phyloP scores from a whole-genome alignment of 2,797 vertebrate genomes.

The Caiman crocodilus region DNA sequence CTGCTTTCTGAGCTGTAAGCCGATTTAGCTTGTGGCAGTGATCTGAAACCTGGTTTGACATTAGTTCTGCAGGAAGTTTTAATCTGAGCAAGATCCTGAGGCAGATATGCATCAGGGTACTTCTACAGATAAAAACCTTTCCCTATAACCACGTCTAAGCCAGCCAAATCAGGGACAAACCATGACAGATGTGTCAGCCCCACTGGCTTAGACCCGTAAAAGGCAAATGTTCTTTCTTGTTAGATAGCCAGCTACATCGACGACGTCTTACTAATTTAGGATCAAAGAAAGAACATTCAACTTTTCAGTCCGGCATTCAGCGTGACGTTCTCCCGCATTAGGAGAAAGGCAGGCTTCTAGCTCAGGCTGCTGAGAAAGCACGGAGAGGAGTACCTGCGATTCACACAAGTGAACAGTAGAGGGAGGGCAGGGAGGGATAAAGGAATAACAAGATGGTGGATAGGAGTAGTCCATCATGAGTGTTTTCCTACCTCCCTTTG shows the following conservation, averaged over 20 bases:
- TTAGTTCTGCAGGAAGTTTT: constrained; percentile 64
- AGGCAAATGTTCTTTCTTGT: background rate
- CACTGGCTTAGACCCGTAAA: background rate
- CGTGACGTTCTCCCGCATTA: constrained; percentile 14
- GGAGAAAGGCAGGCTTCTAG: background rate
- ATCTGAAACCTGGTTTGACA: constrained; percentile 45
- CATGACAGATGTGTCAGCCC: background rate
- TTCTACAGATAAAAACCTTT: constrained; percentile 34
- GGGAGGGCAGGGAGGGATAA: constrained; percentile 62
- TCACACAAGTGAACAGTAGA: constrained; percentile 54
- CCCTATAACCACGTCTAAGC: constrained; percentile 9
- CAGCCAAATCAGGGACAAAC: background rate
- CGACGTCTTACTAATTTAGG: background rate
- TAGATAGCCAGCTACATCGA: background rate
- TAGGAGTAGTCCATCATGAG: background rate
- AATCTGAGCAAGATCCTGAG: constrained; percentile 22
- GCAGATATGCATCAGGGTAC: constrained; percentile 53
- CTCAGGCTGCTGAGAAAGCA: background rate
- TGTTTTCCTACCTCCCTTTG: background rate
- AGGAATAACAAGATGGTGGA: background rate
- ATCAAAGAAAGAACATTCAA: constrained; percentile 36
- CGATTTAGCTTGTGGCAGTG: constrained; percentile 40
- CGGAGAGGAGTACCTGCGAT: background rate
- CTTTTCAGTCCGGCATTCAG: constrained; percentile 12
- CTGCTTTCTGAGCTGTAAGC: constrained; percentile 53